Evolutionary conservation across 2,113 vertebrate species (phyloP), one percentile per base, ranked within the genome.

Genomic region (Labeo rohita): DNA sequence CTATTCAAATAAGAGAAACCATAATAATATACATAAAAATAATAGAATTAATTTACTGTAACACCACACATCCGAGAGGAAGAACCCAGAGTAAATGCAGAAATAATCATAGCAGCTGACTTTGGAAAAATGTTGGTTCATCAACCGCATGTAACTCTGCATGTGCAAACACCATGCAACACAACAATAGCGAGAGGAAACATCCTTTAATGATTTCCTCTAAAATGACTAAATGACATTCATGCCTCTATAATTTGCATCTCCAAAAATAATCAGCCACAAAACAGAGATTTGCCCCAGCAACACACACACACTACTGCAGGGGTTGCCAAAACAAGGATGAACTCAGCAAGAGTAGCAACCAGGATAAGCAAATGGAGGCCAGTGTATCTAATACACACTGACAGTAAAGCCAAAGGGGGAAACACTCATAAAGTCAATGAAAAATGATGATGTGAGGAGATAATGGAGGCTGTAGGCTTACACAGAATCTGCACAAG

Each of bases 91-190:
- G 8, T 54, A 43, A 61, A 61, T 47, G 21, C 15, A 65, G 56
- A 80, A 80, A 15, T 65, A 23, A 80, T 65, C 13, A 56, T 6
- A 11, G 49, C 52, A 78, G 75, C 75, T 39, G 52, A 78, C 45
- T 63, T 0, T 10, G 21, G 13, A 21, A 65, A 80, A 65, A 21
- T 47, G 56, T 28, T 47, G 78, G n/a, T 16, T 43, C 18, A 23
- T 80, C 59, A 63, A 65, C 39, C 54, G 16, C 56, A 16, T 23
- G n/a, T 10, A 80, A 47, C 6, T 21, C 52, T 12, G n/a, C 76
- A 39, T 8, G 5, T 3, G 43, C 36, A 56, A 16, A 18, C 23
- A 10, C 15, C 23, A 36, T 36, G 3, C 50, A 77, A 10, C 13
- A 16, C 8, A 34, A 52, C 8, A 61, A 63, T 13, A 61, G 6